phyloP scores from a whole-genome alignment of 2,113 vertebrate species.

The Trematomus loennbergii region DNA sequence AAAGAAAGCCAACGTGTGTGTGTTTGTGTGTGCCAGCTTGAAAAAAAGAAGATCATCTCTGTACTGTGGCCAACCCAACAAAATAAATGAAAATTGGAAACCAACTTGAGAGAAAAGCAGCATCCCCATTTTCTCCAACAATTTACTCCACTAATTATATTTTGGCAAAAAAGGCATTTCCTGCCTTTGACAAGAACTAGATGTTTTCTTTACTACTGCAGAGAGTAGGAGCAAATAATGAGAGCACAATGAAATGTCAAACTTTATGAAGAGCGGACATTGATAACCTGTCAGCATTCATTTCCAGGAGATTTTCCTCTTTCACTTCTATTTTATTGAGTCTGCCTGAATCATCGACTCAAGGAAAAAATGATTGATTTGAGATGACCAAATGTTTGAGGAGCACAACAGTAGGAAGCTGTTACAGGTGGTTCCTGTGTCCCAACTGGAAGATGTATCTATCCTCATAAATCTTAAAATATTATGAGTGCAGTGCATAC shows the following conservation, averaged over 20 bases:
- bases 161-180: conserved; percentile 37
- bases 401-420: neutral
- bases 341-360: conserved; percentile 3
- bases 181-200: neutral
- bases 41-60: conserved; percentile 30
- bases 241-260: conserved; percentile 23
- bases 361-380: conserved; percentile 7
- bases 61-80: conserved; percentile 57
- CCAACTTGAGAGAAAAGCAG: conserved; percentile 62
- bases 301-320: conserved; percentile 2
- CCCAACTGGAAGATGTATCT: neutral
- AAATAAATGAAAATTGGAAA: conserved; percentile 71
- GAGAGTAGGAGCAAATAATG: neutral
- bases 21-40: neutral
- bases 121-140: conserved; percentile 56
- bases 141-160: conserved; percentile 64
- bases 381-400: neutral
- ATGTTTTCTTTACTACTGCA: too few relatives aligned
- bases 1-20: conserved; percentile 14
- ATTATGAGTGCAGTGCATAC: neutral
- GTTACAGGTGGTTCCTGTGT: too few relatives aligned
- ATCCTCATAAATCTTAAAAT: neutral
- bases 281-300: conserved; percentile 10
- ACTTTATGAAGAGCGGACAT: conserved; percentile 6
- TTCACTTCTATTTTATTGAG: conserved; percentile 1